Percentiles rank a stretch among this genome's conserved stretches.
Evolutionary conservation across 2,797 vertebrate genomes (phyloP).

Genomic region (Myiotriccus ornatus): DNA sequence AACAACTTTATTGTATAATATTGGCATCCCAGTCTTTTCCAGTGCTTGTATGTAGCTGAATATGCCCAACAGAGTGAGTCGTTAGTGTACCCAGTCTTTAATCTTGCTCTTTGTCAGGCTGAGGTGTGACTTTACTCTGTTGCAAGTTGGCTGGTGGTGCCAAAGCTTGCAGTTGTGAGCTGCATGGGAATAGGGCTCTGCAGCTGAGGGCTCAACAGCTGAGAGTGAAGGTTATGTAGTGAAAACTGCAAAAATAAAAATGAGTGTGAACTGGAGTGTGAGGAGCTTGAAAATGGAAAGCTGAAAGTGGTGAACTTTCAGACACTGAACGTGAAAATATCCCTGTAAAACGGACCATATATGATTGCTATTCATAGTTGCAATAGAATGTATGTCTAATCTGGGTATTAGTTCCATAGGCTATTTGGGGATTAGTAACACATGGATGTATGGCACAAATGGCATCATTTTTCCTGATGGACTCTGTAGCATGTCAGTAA

Average conservation of each 20-base stretch:
- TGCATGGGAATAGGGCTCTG: not conserved
- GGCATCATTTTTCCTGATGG: not conserved
- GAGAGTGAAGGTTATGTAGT: not conserved
- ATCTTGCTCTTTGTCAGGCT: not conserved
- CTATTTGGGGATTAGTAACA: not conserved
- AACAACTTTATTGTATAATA: not conserved
- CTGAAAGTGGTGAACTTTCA: not conserved
- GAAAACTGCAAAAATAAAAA: slow-evolving; percentile 47
- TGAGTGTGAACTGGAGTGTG: not conserved
- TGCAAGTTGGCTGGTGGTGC: not conserved
- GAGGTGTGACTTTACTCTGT: not conserved
- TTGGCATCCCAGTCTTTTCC: not conserved
- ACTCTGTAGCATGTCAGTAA: not conserved
- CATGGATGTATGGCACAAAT: not conserved
- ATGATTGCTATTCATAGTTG: not conserved
- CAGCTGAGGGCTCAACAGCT: not conserved
- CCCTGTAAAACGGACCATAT: not conserved
- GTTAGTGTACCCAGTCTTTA: not conserved
- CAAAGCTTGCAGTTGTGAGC: slow-evolving; percentile 14
- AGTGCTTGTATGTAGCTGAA: not conserved
- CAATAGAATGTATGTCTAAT: not conserved
- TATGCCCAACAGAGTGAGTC: not conserved
- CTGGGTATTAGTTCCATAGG: not conserved
- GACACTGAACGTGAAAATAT: not conserved
- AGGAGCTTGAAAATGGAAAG: slow-evolving; percentile 18